Evolutionary conservation across 1,140 invertebrate genomes (phyloP).

Genomic region (Calycopis cecrops): DNA sequence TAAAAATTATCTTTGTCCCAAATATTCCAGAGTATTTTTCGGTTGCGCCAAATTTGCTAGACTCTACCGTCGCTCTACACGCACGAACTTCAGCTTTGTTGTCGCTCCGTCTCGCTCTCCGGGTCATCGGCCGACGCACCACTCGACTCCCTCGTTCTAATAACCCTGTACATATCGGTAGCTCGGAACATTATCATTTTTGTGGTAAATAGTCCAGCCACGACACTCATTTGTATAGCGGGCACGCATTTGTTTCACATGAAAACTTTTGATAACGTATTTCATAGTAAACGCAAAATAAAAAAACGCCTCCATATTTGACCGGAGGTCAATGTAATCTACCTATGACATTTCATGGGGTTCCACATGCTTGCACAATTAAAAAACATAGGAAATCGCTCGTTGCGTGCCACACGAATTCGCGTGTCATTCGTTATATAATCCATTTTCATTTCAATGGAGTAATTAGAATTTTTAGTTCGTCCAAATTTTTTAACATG

Average conservation of each 20-base stretch:
- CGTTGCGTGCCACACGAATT: conserved; percentile 55
- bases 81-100: conserved; percentile 70
- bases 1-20: conserved; percentile 8
- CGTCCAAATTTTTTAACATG: not conserved
- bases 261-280: not conserved
- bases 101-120: conserved; percentile 65
- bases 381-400: conserved; percentile 55
- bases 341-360: not conserved
- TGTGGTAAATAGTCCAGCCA: conserved; percentile 20
- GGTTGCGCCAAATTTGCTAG: conserved; percentile 30
- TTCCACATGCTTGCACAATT: conserved; percentile 33
- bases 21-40: conserved; percentile 19
- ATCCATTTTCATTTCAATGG: conserved; percentile 10
- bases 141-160: conserved; percentile 63
- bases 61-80: conserved; percentile 29
- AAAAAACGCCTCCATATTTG: not conserved
- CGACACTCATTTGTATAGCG: not conserved
- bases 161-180: conserved; percentile 62
- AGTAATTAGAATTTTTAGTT: conserved; percentile 4
- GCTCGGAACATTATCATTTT: conserved; percentile 43
- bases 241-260: not conserved
- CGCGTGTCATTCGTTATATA: conserved; percentile 34
- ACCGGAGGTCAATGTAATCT: not conserved
- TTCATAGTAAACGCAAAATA: not conserved
- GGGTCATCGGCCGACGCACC: conserved; percentile 64